phyloP scores from a whole-genome alignment of 2,113 vertebrate genomes.

The Salvelinus alpinus region DNA sequence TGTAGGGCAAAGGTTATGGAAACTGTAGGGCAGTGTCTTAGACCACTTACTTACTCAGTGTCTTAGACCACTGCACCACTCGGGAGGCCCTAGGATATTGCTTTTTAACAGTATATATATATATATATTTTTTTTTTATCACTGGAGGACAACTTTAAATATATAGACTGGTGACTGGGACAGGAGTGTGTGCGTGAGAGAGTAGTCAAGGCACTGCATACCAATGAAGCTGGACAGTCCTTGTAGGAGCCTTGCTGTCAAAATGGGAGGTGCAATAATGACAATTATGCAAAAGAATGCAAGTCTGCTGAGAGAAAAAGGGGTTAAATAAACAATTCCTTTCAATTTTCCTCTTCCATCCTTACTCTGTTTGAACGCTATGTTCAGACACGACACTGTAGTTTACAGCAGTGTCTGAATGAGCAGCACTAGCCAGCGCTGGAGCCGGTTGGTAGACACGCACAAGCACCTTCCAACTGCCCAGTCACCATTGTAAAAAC shows the following conservation, averaged over 20 bases:
- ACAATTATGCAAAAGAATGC: constrained; percentile 26
- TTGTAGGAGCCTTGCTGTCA: constrained; percentile 14
- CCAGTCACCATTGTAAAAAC: constrained; percentile 50
- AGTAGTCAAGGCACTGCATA: constrained; percentile 29
- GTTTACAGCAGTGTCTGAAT: neutral
- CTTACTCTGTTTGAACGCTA: neutral
- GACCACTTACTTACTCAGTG: too few species aligned
- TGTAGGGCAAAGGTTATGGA: too few species aligned
- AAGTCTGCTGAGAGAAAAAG: neutral
- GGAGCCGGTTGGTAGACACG: constrained; percentile 6
- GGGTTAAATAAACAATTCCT: neutral
- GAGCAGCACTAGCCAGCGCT: neutral
- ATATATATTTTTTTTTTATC: too few species aligned
- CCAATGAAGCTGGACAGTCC: constrained; percentile 23
- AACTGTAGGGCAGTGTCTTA: too few species aligned
- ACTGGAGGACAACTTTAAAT: too few species aligned
- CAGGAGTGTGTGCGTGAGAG: constrained; percentile 1
- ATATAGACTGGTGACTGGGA: neutral
- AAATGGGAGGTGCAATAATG: constrained; percentile 33
- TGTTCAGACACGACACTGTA: neutral
- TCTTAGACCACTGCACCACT: too few species aligned
- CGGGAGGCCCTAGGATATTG: too few species aligned
- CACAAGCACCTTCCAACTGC: constrained; percentile 2
- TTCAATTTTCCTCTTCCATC: neutral
- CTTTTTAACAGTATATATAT: too few species aligned